Evolutionary conservation across 92 coral and sea anemone genomes (phyloP).

Genomic region (Epizoanthus stellaris): DNA sequence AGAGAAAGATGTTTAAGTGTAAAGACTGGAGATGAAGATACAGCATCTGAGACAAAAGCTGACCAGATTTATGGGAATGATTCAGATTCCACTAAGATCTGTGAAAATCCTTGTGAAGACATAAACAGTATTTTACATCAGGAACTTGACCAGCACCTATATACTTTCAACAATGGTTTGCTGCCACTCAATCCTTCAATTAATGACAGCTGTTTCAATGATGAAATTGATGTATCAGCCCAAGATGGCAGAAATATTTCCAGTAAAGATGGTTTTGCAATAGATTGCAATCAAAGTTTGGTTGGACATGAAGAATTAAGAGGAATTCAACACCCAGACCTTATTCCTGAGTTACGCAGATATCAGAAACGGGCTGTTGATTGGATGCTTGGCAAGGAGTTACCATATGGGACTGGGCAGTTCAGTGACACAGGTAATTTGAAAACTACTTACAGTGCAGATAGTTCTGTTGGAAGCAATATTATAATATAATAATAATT

Average conservation of each 20-base stretch:
- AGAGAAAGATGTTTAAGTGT: slow-evolving; percentile 31
- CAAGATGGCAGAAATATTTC: background rate
- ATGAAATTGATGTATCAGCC: background rate
- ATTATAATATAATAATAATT: too few relatives aligned
- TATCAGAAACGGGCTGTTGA: slow-evolving; percentile 88
- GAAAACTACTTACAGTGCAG: too few relatives aligned
- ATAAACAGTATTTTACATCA: background rate
- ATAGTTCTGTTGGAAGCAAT: too few relatives aligned
- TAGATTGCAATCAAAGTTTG: background rate
- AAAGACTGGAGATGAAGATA: background rate
- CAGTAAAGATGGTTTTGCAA: background rate
- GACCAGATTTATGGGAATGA: background rate
- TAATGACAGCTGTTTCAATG: background rate
- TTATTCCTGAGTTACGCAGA: slow-evolving; percentile 77
- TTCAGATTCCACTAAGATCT: background rate
- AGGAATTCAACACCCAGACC: slow-evolving; percentile 74
- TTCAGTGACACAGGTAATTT: too few relatives aligned
- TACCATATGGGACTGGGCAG: background rate
- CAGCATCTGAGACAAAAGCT: background rate
- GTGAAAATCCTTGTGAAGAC: background rate
- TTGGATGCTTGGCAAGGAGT: slow-evolving; percentile 92
- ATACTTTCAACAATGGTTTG: background rate
- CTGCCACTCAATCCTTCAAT: background rate
- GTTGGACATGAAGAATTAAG: slow-evolving; percentile 1
- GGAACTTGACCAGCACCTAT: background rate